These are phyloP conservation scores for Tokudaia muenninki DNA, from an alignment of 2,797 vertebrate species.

Conservation along the genomic window DNA sequence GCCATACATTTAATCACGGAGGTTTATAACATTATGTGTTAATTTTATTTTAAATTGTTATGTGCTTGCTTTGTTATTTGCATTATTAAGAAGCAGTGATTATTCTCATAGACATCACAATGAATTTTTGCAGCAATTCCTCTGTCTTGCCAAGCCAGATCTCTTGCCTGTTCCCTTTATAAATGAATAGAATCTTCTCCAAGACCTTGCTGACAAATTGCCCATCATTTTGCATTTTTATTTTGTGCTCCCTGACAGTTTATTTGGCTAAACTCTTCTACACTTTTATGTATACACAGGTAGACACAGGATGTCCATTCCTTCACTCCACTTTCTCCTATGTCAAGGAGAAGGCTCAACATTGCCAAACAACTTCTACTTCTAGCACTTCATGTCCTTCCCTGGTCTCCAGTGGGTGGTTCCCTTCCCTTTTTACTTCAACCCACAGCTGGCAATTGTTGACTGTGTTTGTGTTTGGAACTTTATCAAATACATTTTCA, in stretches of 20 bases:
- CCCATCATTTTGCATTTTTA: background rate
- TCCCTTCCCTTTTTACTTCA: background rate
- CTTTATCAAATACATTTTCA: background rate
- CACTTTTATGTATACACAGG: background rate
- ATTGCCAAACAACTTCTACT: background rate
- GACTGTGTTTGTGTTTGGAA: background rate
- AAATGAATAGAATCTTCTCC: background rate
- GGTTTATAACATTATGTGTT: background rate
- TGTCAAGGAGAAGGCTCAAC: background rate
- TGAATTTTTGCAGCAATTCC: background rate
- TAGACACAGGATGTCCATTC: background rate
- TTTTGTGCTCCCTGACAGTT: background rate
- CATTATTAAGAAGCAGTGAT: background rate
- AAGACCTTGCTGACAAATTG: background rate
- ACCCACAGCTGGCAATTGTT: background rate
- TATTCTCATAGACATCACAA: background rate
- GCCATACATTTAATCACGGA: background rate
- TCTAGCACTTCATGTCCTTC: background rate
- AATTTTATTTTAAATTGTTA: background rate
- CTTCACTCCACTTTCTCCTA: background rate
- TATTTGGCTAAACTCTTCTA: background rate
- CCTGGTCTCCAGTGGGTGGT: background rate
- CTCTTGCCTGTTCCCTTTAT: background rate
- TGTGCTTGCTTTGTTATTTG: background rate
- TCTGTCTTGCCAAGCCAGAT: background rate